phyloP scores from a whole-genome alignment of 53 echinoderm and acorn worm genomes.

The Hippasteria phrygiana region DNA sequence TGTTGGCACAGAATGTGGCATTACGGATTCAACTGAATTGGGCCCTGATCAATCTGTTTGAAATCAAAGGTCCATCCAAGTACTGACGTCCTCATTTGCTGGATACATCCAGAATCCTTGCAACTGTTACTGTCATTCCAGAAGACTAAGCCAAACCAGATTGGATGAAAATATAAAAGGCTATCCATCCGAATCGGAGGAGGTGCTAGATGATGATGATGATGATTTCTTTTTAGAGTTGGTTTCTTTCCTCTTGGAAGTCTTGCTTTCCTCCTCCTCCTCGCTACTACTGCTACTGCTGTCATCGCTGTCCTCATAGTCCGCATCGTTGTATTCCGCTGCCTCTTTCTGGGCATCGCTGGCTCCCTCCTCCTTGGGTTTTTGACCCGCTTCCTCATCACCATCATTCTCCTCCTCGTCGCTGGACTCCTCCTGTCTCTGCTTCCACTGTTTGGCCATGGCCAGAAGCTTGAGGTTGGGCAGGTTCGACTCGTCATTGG shows the following conservation, averaged over 20 bases:
- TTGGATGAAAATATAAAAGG: neutral
- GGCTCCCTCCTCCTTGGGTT: neutral
- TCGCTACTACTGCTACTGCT: constrained; percentile 41
- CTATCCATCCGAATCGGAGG: constrained; percentile 35
- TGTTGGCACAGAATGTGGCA: too few relatives aligned
- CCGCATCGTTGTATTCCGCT: constrained; percentile 41
- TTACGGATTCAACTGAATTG: too few relatives aligned
- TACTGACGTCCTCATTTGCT: too few relatives aligned
- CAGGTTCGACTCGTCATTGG: constrained; percentile 92
- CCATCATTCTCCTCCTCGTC: constrained; percentile 41
- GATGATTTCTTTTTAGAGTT: neutral
- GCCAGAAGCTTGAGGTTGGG: constrained; percentile 98
- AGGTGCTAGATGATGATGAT: constrained; percentile 4
- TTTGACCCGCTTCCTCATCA: constrained; percentile 20
- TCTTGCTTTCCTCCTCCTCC: constrained; percentile 32
- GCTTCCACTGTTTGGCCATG: constrained; percentile 99
- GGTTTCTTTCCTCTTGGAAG: neutral
- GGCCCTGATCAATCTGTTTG: too few relatives aligned
- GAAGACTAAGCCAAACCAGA: neutral
- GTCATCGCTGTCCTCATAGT: constrained; percentile 53
- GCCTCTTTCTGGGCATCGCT: constrained; percentile 1
- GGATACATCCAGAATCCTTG: neutral
- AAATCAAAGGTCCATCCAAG: too few relatives aligned
- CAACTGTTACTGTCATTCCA: neutral
- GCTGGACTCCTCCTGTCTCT: constrained; percentile 55